phyloP scores from a whole-genome alignment of 1,140 invertebrate genomes.

The Drosophila takahashii region DNA sequence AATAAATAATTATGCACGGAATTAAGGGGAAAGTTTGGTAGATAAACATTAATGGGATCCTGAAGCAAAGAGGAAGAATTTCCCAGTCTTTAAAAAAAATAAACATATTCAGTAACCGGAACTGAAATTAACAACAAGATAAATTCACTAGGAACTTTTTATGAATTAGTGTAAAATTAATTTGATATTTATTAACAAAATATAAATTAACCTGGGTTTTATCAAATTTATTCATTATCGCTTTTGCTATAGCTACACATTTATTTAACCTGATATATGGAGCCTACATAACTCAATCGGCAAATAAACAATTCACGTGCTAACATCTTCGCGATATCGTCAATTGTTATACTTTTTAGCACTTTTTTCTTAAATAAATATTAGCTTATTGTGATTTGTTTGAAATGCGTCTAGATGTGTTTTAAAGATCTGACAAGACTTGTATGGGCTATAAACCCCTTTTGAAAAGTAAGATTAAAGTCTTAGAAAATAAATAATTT shows the following conservation, averaged over 20 bases:
- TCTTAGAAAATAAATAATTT: background rate
- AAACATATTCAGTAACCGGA: background rate
- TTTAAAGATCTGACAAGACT: background rate
- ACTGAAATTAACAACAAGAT: background rate
- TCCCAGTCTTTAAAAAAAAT: background rate
- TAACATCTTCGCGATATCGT: constrained; percentile 27
- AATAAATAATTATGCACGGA: constrained; percentile 30
- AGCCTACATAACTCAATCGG: no score
- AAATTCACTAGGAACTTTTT: no score
- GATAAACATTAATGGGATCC: constrained; percentile 24
- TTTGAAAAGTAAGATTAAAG: no score
- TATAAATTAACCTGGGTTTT: background rate
- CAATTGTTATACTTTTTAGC: constrained; percentile 21
- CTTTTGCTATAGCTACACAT: background rate
- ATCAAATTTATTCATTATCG: background rate
- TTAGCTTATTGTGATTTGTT: background rate
- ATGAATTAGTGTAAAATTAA: background rate
- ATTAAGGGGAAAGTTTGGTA: constrained; percentile 13
- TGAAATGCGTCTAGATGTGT: background rate
- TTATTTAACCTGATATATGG: background rate
- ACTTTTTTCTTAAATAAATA: constrained; percentile 14
- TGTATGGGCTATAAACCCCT: background rate
- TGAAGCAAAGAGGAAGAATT: background rate
- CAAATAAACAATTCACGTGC: constrained; percentile 21
- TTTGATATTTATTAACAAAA: background rate